These are phyloP conservation scores for Coptotermes formosanus DNA, from an alignment of 1,140 invertebrate species.

Conservation along the genomic window DNA sequence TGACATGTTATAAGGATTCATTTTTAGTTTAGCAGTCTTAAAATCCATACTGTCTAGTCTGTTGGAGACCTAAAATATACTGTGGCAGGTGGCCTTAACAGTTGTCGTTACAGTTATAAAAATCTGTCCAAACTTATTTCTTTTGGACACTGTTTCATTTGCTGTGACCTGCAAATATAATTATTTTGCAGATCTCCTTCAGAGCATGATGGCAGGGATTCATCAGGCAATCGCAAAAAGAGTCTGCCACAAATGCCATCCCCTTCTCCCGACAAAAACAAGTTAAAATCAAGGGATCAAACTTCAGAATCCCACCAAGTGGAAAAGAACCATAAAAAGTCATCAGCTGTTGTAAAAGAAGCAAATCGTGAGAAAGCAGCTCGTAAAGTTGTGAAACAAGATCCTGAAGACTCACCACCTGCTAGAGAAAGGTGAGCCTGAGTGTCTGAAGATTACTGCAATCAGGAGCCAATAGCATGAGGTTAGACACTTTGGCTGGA, in stretches of 20 bases:
- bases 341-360: background rate
- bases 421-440: constrained; percentile 12
- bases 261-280: constrained; percentile 6
- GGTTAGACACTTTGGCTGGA: no score
- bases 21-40: no score
- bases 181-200: constrained; percentile 21
- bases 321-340: constrained; percentile 22
- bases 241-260: background rate
- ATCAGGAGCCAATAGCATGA: no score
- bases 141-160: background rate
- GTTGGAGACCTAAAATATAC: no score
- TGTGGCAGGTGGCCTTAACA: no score
- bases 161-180: background rate
- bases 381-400: background rate
- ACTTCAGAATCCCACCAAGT: constrained; percentile 17
- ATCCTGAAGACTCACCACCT: constrained; percentile 18
- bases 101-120: background rate
- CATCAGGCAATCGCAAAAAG: background rate
- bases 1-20: no score
- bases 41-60: no score
- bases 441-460: no score
- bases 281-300: background rate
- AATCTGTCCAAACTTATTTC: no score
- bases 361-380: background rate
- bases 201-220: constrained; percentile 19